Percentiles rank a stretch among this genome's conserved stretches.
Evolutionary conservation across 2,888 invertebrate species (phyloP).

Genomic region (Lacanobia oleracea): DNA sequence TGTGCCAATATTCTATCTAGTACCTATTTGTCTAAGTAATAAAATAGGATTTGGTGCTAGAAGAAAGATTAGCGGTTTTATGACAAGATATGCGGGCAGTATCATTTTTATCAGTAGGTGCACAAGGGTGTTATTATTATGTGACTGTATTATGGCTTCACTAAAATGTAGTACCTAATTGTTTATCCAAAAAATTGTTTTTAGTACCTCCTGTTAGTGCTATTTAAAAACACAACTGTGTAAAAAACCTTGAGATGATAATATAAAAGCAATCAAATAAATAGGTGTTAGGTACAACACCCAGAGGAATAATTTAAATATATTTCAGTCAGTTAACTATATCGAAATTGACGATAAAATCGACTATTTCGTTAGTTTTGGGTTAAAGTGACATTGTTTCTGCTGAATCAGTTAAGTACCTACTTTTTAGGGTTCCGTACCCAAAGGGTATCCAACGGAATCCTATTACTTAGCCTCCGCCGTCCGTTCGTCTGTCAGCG

Average conservation of each 20-base stretch:
- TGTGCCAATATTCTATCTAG: neutral
- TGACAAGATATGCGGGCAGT: neutral
- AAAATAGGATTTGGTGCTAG: neutral
- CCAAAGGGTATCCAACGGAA: too few species aligned
- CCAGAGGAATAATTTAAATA: too few species aligned
- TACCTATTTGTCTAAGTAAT: constrained; percentile 4
- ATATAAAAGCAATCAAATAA: neutral
- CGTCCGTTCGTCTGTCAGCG: too few species aligned
- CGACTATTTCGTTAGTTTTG: too few species aligned
- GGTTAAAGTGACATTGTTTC: neutral
- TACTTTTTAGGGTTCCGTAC: too few species aligned
- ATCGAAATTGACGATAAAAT: neutral
- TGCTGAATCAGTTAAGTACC: neutral
- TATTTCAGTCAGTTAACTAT: too few species aligned
- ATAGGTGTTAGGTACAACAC: too few species aligned
- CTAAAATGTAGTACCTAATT: neutral
- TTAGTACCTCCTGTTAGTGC: neutral
- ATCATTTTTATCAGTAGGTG: neutral
- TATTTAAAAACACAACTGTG: neutral
- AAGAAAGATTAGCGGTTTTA: neutral
- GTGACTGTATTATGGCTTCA: neutral
- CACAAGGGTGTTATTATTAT: neutral
- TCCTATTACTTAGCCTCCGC: too few species aligned
- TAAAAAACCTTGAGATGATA: neutral
- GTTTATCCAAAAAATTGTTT: neutral